Base-by-base conservation (phyloP, 2,113 vertebrate genomes). In the Hypomesus transpacificus region DNA sequence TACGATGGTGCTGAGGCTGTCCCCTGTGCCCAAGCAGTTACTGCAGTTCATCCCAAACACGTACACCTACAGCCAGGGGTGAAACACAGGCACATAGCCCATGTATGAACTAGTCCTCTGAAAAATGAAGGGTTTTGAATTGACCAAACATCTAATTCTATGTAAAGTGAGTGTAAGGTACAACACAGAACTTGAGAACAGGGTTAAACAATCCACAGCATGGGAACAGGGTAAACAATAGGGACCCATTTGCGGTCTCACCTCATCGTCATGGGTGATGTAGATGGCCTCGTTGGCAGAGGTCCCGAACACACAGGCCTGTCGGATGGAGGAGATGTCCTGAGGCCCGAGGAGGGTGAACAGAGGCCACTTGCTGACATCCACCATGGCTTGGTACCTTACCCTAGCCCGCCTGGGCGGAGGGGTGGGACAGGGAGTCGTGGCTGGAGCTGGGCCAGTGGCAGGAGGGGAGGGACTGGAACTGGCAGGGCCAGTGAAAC, bases 341-440 rank as follows among this genome's bases (percentile, higher is more conserved):
- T 95, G 93, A 6, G 93, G 68, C 3, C 90, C 94, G 61, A 98
- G 89, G 9, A 98, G 84, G 31, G 93, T 94, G 75, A 98, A 98
- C 72, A 98, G 92, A 1, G 96, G 94, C 96, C 96, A 98, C 81
- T 96, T 97, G 58, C 93, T 94, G 62, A 97, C 92, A 76, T 98
- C 96, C 87, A 96, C 93, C 95, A 95, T 96, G 86, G 62, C 84
- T 70, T 59, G 18, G 11, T 50, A 54, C 65, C 70, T 74, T 21
- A 17, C 31, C 46, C 76, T 54, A 21, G 14, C 59, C 3, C 21
- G 56, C 17, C 21, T 61, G 3, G 66, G 73, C 31, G 77, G 66
- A 34, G 71, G 46, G 70, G 68, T 79, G 57, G 58, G 57, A 22
- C 57, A 59, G 57, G 31, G 56, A 5, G 28, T 59, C 0, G 0